Evolutionary conservation across 2,888 invertebrate genomes (phyloP).

Genomic region (Cosmorhoe ocellata): DNA sequence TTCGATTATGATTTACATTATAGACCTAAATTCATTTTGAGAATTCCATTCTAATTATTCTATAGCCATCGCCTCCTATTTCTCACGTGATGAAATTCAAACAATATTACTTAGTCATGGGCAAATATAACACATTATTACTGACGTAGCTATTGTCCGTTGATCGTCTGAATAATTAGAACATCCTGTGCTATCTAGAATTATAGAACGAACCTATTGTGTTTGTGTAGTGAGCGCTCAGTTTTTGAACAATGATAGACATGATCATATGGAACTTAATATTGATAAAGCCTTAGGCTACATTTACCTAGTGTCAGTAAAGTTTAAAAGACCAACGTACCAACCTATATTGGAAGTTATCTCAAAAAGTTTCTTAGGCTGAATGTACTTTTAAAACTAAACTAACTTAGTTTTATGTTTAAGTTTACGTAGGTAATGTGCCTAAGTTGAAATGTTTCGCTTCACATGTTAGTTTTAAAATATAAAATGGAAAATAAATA

Average conservation of each 20-base stretch:
- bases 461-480: background rate
- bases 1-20: no score
- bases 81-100: background rate
- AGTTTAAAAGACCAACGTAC: no score
- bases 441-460: constrained; percentile 10
- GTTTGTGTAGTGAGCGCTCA: constrained; percentile 11
- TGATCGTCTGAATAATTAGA: constrained; percentile 17
- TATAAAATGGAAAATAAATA: constrained; percentile 6
- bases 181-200: constrained; percentile 16
- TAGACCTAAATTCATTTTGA: no score
- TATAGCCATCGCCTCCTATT: no score
- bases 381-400: no score
- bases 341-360: no score
- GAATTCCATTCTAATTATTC: no score
- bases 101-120: background rate
- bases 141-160: constrained; percentile 14
- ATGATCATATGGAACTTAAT: constrained; percentile 5
- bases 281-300: background rate
- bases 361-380: no score
- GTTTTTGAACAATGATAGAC: constrained; percentile 1
- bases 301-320: no score
- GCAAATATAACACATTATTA: background rate
- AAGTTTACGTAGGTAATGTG: background rate
- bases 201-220: constrained; percentile 19
- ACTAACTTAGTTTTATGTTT: no score